Evolutionary conservation across 2,888 invertebrate genomes (phyloP), one percentile per base, ranked within the genome.

Genomic region (Junonia oenone): DNA sequence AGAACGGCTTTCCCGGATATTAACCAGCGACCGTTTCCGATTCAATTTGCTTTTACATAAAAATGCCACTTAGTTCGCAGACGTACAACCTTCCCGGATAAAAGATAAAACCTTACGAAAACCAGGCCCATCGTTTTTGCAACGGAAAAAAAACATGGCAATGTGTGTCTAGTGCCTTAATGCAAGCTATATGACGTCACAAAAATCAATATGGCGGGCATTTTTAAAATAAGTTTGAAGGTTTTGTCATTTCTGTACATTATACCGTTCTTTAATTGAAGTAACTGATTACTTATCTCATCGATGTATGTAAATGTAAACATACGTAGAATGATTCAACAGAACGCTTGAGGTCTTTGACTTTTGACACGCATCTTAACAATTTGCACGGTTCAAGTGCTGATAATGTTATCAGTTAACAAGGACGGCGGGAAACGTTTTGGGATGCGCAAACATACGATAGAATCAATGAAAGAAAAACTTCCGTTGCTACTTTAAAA

Each of bases 301-400:
- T 29, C 1, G 1, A 29, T 5, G 2, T 29, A 29, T 11, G 9
- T 31, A 31, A n/a, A 33, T 2, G n/a, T n/a, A 33, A n/a, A 3
- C 3, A 33, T n/a, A 33, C n/a, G 37, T 15, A 14, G 8, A 14
- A 26, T 43, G 9, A 43, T 22, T 43, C 26, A 43, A 43, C n/a
- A 8, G 19, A 19, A 11, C 14, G 38, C 17, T 13, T 22, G 38
- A 47, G 53, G 19, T 47, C 53, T 53, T 53, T 53, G 37, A 53
- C 53, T 47, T 53, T 47, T 47, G 53, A 53, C 53, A 53, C 22
- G 47, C 40, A 53, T 47, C 53, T 48, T 33, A 14, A 15, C 15
- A 26, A 29, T 31, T 37, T 22, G 17, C 47, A 38, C 22, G 29
- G 11, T 47, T 54, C 15, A 33, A 19, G 38, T 9, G 13, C 47